Conservation (phyloP, 1,140 invertebrate species). For the Cherax destructor region DNA sequence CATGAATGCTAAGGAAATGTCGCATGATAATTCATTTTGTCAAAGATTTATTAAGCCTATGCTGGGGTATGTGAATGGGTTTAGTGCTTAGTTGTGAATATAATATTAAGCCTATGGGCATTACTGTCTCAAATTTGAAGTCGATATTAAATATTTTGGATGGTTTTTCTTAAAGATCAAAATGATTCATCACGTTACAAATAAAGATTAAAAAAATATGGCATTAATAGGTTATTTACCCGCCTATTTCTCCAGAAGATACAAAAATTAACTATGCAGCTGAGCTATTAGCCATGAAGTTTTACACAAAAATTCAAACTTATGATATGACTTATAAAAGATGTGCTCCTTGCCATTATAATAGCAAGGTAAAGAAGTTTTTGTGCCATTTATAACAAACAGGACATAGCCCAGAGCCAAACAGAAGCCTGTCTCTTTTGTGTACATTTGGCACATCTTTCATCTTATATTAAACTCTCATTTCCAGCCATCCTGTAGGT, state of each 20-base stretch:
- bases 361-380: not conserved
- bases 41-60: not conserved
- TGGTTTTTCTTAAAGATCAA: not conserved
- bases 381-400: conserved; percentile 11
- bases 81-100: no score
- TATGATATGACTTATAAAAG: conserved; percentile 32
- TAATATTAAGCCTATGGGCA: not conserved
- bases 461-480: conserved; percentile 36
- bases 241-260: conserved; percentile 17
- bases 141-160: not conserved
- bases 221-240: conserved; percentile 8
- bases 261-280: conserved; percentile 40
- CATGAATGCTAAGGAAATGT: conserved; percentile 20
- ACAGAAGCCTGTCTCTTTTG: conserved; percentile 39
- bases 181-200: conserved; percentile 19
- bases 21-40: not conserved
- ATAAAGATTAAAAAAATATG: conserved; percentile 17
- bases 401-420: conserved; percentile 44
- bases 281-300: conserved; percentile 30
- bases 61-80: no score
- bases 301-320: conserved; percentile 21
- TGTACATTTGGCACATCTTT: conserved; percentile 61
- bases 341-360: conserved; percentile 27
- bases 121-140: not conserved
- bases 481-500: conserved; percentile 35